A percentile compares a stretch with the other conserved stretches of the same genome.
Conservation (phyloP, 2,113 vertebrate species). For the Hypocryptadius cinnamomeus region DNA sequence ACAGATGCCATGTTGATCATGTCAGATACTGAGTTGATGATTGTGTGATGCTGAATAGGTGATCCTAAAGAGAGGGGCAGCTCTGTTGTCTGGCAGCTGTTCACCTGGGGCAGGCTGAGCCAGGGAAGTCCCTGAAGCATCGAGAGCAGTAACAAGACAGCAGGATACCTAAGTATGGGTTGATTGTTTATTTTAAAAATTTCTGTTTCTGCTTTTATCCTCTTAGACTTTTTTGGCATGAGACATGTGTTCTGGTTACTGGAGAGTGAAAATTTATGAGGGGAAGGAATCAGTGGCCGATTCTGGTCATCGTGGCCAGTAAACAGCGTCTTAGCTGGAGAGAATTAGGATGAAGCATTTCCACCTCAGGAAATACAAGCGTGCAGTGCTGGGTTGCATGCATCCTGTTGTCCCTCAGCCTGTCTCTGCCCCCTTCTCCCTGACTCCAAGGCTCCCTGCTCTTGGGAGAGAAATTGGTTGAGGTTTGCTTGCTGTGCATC, state of each 20-base stretch:
- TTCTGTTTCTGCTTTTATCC: background rate
- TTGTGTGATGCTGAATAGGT: background rate
- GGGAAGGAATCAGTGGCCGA: background rate
- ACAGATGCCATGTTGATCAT: background rate
- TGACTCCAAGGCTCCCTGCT: background rate
- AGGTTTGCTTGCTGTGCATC: background rate
- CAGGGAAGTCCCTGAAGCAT: background rate
- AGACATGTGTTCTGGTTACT: background rate
- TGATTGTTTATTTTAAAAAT: background rate
- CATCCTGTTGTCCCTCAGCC: fast-evolving
- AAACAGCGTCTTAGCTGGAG: background rate
- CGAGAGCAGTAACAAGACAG: background rate
- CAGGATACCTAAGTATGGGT: background rate
- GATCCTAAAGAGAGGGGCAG: background rate
- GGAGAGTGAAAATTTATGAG: background rate
- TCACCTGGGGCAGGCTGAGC: background rate
- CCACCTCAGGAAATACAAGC: background rate
- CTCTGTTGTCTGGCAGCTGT: background rate
- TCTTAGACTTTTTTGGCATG: background rate
- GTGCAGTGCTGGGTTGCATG: background rate
- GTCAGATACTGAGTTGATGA: background rate
- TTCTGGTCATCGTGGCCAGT: background rate
- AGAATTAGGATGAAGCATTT: background rate
- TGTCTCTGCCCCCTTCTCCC: background rate
- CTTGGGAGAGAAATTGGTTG: background rate